These are phyloP conservation scores for Ornithoptera priamus DNA, from an alignment of 2,888 invertebrate genomes.

Conservation along the genomic window DNA sequence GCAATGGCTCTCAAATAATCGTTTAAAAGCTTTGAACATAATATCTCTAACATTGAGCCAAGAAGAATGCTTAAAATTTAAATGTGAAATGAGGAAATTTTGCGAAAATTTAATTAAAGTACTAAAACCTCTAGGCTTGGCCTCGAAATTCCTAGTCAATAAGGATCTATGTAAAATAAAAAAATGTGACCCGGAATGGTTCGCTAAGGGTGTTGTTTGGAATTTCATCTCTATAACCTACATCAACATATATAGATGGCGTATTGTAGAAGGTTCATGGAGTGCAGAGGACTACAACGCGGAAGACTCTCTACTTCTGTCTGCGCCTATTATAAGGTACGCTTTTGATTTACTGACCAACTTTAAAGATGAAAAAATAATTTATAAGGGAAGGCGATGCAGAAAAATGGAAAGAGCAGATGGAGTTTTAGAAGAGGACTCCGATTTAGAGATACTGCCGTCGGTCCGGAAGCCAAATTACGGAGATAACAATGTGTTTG, in stretches of 20 bases:
- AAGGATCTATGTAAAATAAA: background rate
- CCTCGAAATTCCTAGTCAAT: constrained; percentile 14
- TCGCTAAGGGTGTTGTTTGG: constrained; percentile 17
- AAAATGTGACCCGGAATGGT: constrained; percentile 20
- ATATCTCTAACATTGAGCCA: background rate
- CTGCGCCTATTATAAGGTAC: constrained; percentile 25
- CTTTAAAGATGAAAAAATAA: constrained; percentile 14
- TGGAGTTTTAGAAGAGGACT: background rate
- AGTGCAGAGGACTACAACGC: constrained; percentile 8
- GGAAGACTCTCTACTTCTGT: constrained; percentile 12
- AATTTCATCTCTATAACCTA: constrained; percentile 20
- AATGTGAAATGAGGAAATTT: constrained; percentile 2
- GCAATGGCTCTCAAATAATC: background rate
- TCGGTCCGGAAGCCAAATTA: constrained; percentile 6
- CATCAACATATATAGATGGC: constrained; percentile 18
- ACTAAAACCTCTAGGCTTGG: background rate
- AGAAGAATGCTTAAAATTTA: background rate
- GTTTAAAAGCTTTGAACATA: background rate
- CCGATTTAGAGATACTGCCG: background rate
- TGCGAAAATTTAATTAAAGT: background rate
- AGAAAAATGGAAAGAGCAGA: background rate
- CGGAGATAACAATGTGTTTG: constrained; percentile 15
- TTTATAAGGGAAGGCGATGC: background rate
- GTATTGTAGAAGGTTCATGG: constrained; percentile 18
- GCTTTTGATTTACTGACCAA: constrained; percentile 27